A percentile compares a stretch with the other conserved stretches of the same genome.
Evolutionary conservation across 1,140 invertebrate species (phyloP).

Genomic region (Micrasema longulum): DNA sequence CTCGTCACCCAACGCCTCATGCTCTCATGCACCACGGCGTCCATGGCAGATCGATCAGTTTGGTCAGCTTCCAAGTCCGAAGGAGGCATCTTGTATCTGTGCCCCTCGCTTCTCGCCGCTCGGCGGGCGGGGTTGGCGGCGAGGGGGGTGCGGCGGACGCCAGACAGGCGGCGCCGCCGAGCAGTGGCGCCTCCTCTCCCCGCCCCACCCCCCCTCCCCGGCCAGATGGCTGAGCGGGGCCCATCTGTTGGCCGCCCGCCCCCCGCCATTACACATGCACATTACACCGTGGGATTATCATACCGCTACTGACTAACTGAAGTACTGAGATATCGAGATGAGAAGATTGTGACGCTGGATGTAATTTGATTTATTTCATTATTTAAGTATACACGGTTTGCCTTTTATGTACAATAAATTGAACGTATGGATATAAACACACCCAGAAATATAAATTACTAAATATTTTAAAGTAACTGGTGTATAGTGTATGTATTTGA

Average conservation of each 20-base stretch:
- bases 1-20: no score
- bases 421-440: no score
- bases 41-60: conserved; percentile 14
- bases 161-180: conserved; percentile 28
- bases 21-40: no score
- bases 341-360: conserved; percentile 15
- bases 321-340: background rate
- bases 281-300: conserved; percentile 30
- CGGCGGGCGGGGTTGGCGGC: conserved; percentile 10
- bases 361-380: no score
- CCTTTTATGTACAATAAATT: no score
- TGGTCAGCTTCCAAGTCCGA: conserved; percentile 32
- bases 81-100: background rate
- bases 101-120: background rate
- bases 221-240: conserved; percentile 30
- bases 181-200: conserved; percentile 39
- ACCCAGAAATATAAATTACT: no score
- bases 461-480: no score
- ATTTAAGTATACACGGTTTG: no score
- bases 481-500: no score
- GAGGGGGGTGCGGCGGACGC: conserved; percentile 19
- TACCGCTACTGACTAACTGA: background rate
- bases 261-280: conserved; percentile 14
- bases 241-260: conserved; percentile 24
- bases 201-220: background rate